phyloP scores from a whole-genome alignment of 2,797 vertebrate genomes.

The Avahi laniger region DNA sequence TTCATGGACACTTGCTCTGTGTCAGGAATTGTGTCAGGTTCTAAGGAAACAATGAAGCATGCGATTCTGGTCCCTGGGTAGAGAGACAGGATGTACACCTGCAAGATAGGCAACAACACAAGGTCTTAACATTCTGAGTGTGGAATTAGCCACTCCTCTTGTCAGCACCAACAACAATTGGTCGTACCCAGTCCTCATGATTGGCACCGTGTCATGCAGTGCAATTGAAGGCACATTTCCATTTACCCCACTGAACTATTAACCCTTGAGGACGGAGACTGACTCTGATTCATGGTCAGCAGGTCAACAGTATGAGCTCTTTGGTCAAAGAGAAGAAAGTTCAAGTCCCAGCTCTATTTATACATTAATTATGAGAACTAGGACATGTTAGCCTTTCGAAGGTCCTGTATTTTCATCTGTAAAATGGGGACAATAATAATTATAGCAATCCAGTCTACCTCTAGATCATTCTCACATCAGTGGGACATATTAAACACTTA shows the following conservation, averaged over 20 bases:
- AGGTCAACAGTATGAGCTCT: neutral
- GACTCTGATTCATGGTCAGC: neutral
- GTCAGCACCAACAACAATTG: neutral
- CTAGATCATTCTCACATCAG: neutral
- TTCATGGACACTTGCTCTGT: neutral
- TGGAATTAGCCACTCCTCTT: neutral
- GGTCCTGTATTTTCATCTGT: neutral
- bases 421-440: slow-evolving; percentile 48
- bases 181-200: neutral
- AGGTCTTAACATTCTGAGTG: neutral
- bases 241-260: neutral
- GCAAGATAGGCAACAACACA: neutral
- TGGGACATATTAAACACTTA: neutral
- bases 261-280: neutral
- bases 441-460: neutral
- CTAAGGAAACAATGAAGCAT: neutral
- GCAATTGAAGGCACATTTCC: neutral
- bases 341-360: neutral
- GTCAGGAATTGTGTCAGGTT: neutral
- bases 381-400: neutral
- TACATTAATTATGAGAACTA: neutral
- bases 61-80: neutral
- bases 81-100: neutral
- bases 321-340: slow-evolving; percentile 6
- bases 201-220: too few species aligned